Evolutionary conservation across 2,888 invertebrate species (phyloP), one percentile per base, ranked within the genome.

Genomic region (Maniola hyperantus): DNA sequence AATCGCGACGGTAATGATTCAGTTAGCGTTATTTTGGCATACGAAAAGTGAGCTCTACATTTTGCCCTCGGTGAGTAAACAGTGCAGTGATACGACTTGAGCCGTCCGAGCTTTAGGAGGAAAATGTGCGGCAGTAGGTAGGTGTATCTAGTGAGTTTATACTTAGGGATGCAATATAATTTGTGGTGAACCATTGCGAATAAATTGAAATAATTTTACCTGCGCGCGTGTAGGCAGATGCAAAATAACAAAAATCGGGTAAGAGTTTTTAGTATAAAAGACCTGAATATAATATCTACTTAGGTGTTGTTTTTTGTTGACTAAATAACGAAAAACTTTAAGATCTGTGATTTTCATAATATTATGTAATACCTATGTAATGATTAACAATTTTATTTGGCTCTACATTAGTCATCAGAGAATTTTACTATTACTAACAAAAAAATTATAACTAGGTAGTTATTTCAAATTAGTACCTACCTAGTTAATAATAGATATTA

Each of bases 11-110:
- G 44, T 15, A 89, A 94, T 94, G 94, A 20, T 93, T 92, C 93
- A 93, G 91, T 93, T 94, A 92, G 94, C 94, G 85, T 94, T 93
- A 93, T 94, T 94, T 93, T 89, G 93, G 93, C 91, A 94, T 94
- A 86, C 87, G 89, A 87, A 92, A 91, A 91, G 92, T 92, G 88
- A 87, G 85, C 89, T 88, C 85, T 87, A 90, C 88, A 88, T 79
- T 82, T 80, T 85, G 86, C 79, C 85, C 81, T 81, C 85, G 92
- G 92, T 92, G 91, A 91, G 91, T 92, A 90, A 83, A 88, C 85
- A 89, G 91, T 91, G 89, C 84, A 90, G 90, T 91, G 90, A 83
- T 71, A 69, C 51, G 64, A 54, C 60, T 53, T 58, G 63, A 64
- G 64, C 54, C 55, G 18, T 20, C 42, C 33, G 64, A 70, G 66